phyloP scores from a whole-genome alignment of 2,113 vertebrate species.

The Oryzias melastigma region DNA sequence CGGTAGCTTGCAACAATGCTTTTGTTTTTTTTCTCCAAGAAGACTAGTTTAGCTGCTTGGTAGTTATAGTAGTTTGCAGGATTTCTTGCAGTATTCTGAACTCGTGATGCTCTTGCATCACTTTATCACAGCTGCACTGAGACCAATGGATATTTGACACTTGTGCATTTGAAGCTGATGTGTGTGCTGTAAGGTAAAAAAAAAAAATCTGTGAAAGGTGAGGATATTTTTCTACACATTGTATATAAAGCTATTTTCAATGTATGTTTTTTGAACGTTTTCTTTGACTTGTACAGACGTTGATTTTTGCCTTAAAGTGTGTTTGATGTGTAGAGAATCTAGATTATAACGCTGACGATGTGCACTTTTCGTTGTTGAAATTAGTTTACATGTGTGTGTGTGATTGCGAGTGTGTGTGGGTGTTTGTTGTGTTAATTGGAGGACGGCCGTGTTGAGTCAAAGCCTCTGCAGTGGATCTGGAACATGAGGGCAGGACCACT shows the following conservation, averaged over 20 bases:
- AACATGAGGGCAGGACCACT: constrained; percentile 2
- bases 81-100: constrained; percentile 25
- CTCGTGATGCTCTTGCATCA: constrained; percentile 17
- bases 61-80: constrained; percentile 28
- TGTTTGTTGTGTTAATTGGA: constrained; percentile 43
- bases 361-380: constrained; percentile 69
- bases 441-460: constrained; percentile 11
- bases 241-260: constrained; percentile 72
- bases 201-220: constrained; percentile 47
- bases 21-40: constrained; percentile 16
- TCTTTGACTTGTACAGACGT: constrained; percentile 55
- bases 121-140: constrained; percentile 35
- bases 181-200: constrained; percentile 44
- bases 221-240: constrained; percentile 76
- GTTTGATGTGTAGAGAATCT: constrained; percentile 50
- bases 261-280: constrained; percentile 57
- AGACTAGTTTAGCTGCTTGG: constrained; percentile 18
- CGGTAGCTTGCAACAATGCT: neutral
- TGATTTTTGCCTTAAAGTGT: constrained; percentile 71
- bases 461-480: constrained; percentile 10
- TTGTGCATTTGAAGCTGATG: constrained; percentile 39
- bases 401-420: constrained; percentile 9
- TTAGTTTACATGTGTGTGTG: constrained; percentile 29
- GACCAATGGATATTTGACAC: constrained; percentile 43
- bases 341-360: constrained; percentile 46